Percentiles rank a stretch among this genome's conserved stretches.
phyloP scores from a whole-genome alignment of 2,113 vertebrate genomes.

The Macrotis lagotis region DNA sequence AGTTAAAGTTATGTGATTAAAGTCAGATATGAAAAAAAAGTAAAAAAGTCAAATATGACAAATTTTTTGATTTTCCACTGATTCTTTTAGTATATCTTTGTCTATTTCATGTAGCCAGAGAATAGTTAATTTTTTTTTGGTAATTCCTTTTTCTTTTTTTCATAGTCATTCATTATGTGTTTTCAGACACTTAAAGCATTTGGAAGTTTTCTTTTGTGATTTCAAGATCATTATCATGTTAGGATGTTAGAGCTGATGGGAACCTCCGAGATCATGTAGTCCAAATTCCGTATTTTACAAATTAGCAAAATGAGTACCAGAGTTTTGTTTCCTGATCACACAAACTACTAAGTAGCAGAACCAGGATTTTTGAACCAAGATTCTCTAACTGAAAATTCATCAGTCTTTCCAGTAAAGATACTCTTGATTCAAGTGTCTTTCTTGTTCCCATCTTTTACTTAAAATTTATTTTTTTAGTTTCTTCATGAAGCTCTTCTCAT shows the following conservation, averaged over 20 bases:
- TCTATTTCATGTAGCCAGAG: background rate
- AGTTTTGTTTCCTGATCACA: background rate
- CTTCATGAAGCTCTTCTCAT: background rate
- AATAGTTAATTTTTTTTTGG: background rate
- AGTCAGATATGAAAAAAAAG: background rate
- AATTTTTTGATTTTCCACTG: background rate
- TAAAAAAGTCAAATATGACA: background rate
- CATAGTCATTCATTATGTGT: background rate
- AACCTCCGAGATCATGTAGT: background rate
- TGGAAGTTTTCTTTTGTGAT: conserved; percentile 5
- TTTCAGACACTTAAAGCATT: conserved; percentile 6
- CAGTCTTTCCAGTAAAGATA: background rate
- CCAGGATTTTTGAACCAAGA: background rate
- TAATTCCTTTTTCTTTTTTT: conserved; percentile 9
- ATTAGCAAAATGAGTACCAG: background rate
- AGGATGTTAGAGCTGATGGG: background rate
- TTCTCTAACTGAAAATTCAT: background rate
- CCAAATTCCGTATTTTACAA: background rate
- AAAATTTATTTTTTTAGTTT: background rate
- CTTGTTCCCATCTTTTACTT: background rate
- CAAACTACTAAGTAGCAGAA: background rate
- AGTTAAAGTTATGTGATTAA: background rate
- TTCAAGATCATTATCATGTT: background rate
- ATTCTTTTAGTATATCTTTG: background rate
- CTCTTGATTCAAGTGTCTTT: background rate